phyloP scores from a whole-genome alignment of 2,113 vertebrate genomes.

The Penelope pileata region DNA sequence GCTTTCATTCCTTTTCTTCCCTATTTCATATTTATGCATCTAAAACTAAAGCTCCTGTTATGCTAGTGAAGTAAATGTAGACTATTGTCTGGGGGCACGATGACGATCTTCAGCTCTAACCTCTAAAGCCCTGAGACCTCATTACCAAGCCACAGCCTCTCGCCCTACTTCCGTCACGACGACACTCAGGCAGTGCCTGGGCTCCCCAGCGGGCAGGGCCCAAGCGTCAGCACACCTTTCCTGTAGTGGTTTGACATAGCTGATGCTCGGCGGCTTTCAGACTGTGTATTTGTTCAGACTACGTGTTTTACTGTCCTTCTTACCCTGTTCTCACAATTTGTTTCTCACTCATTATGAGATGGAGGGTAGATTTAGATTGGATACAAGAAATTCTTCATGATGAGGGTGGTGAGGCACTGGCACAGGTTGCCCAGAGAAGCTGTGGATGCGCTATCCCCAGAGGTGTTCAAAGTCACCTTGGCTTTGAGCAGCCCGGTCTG shows the following conservation, averaged over 20 bases:
- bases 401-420: background rate
- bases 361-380: background rate
- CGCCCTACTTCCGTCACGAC: background rate
- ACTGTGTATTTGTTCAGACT: background rate
- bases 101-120: background rate
- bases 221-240: background rate
- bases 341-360: background rate
- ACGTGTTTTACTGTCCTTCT: background rate
- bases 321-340: background rate
- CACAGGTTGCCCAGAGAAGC: background rate
- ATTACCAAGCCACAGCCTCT: background rate
- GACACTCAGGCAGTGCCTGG: fast-evolving
- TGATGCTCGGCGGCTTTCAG: slow-evolving; percentile 22
- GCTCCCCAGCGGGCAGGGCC: fast-evolving
- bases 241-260: background rate
- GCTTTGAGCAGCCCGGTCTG: background rate
- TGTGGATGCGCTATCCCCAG: background rate
- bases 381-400: background rate
- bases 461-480: background rate
- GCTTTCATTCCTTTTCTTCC: background rate
- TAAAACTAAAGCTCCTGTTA: background rate
- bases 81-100: background rate
- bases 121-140: background rate
- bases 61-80: background rate
- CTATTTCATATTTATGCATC: slow-evolving; percentile 1